These are phyloP conservation scores for Microvelia longipes DNA, from an alignment of 1,140 invertebrate species.

Conservation along the genomic window DNA sequence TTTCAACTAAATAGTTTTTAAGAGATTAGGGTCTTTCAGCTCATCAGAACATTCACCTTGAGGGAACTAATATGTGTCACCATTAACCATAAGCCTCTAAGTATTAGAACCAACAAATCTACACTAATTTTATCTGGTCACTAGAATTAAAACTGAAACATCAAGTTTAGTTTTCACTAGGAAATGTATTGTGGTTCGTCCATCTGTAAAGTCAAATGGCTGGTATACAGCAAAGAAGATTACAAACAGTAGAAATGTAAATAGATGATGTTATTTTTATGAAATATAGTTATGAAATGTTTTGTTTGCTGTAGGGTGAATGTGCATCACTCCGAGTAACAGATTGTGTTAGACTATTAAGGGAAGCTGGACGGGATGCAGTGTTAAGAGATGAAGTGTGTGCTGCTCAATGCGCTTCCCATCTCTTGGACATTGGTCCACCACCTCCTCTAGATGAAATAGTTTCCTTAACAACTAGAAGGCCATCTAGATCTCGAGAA, in stretches of 20 bases:
- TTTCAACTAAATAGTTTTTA: too few species aligned
- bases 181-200: too few species aligned
- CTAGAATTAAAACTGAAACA: too few species aligned
- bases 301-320: slow-evolving; percentile 44
- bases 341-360: slow-evolving; percentile 63
- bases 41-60: too few species aligned
- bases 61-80: too few species aligned
- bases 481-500: background rate
- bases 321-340: slow-evolving; percentile 78
- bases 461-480: slow-evolving; percentile 15
- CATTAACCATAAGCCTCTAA: too few species aligned
- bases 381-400: slow-evolving; percentile 75
- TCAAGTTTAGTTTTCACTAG: too few species aligned
- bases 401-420: slow-evolving; percentile 67
- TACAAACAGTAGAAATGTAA: background rate
- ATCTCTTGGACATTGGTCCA: slow-evolving; percentile 32
- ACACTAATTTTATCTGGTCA: too few species aligned
- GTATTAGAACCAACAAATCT: too few species aligned
- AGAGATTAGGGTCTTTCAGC: too few species aligned
- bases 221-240: too few species aligned
- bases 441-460: slow-evolving; percentile 11
- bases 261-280: background rate
- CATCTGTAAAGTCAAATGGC: too few species aligned
- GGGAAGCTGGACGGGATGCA: slow-evolving; percentile 63
- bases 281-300: background rate